Evolutionary conservation across 2,113 vertebrate species (phyloP).

Genomic region (western clawed frog (Xenopus tropicalis)): UCB_Xtro_10.0 CM004448.2:51148501-51149000

Average conservation of each 20-base stretch:
- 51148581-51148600: constrained; percentile 62
- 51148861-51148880: too few species aligned
- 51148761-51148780: not conserved
- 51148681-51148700: not conserved
- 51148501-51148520: constrained; percentile 55
- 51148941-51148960: too few species aligned
- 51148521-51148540: constrained; percentile 65
- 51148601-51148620: constrained; percentile 61
- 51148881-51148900: too few species aligned
- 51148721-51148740: not conserved
- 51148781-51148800: not conserved
- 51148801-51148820: too few species aligned
- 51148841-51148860: too few species aligned
- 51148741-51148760: not conserved
- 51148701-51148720: too few species aligned
- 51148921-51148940: too few species aligned
- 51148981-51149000: too few species aligned
- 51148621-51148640: constrained; percentile 34
- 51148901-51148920: too few species aligned
- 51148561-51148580: constrained; percentile 61
- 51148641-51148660: not conserved
- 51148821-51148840: too few species aligned
- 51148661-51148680: not conserved
- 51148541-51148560: constrained; percentile 65
- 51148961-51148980: too few species aligned